Conservation (phyloP, 2,113 vertebrate species). For the Melanerpes aurifrons region DNA sequence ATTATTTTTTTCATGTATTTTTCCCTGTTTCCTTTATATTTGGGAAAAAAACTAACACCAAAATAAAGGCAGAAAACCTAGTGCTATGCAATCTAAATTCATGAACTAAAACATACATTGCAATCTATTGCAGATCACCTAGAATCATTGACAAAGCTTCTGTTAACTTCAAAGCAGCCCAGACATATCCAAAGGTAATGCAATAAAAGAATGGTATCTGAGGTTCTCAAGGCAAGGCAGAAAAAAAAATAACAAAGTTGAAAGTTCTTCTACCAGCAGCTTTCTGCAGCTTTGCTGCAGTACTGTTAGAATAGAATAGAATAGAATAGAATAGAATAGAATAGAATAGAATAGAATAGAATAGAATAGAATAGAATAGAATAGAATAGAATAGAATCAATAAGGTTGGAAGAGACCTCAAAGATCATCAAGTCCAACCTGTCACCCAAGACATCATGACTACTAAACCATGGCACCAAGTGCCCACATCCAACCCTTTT, state of each 20-base stretch:
- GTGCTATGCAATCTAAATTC: neutral
- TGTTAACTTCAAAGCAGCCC: neutral
- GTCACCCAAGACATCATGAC: too few relatives aligned
- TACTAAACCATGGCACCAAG: too few relatives aligned
- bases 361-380: too few relatives aligned
- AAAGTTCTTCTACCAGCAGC: neutral
- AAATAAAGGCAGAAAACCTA: neutral
- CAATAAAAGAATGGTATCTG: neutral
- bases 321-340: too few relatives aligned
- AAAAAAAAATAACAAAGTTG: neutral
- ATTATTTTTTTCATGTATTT: neutral
- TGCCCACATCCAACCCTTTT: too few relatives aligned
- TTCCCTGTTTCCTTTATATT: neutral
- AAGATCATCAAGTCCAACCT: too few relatives aligned
- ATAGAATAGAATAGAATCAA: too few relatives aligned
- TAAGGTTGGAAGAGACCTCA: too few relatives aligned
- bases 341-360: too few relatives aligned
- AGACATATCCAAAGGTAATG: neutral
- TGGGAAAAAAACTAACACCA: neutral
- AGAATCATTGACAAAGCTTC: neutral
- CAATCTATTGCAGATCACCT: neutral
- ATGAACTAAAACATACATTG: neutral
- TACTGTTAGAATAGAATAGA: neutral
- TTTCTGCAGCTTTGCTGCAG: neutral
- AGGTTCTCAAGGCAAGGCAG: neutral